These are phyloP conservation scores for Stenurella melanura DNA, from an alignment of 2,888 invertebrate species.

Conservation along the genomic window DNA sequence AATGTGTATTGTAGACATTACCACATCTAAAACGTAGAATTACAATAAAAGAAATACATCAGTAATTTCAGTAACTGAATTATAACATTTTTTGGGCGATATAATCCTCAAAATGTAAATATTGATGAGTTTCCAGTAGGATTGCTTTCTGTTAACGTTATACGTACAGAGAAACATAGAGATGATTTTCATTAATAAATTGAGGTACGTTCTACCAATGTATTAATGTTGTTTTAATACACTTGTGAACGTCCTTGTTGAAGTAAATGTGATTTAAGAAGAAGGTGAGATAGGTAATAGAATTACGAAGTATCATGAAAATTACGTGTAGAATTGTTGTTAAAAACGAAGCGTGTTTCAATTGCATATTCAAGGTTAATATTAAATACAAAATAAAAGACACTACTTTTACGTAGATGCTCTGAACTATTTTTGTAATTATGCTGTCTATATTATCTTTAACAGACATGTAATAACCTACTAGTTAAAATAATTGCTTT, in stretches of 20 bases:
- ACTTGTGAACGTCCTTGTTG: neutral
- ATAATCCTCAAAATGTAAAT: too few species aligned
- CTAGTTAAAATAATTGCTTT: too few species aligned
- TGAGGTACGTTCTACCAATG: neutral
- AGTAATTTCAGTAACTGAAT: too few species aligned
- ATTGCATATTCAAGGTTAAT: neutral
- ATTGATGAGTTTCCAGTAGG: neutral
- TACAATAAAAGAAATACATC: too few species aligned
- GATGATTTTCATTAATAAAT: neutral
- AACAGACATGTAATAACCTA: too few species aligned
- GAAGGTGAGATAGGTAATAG: neutral
- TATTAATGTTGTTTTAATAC: neutral
- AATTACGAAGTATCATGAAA: neutral
- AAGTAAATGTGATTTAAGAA: neutral
- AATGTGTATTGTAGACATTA: too few species aligned
- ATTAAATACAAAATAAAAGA: too few species aligned
- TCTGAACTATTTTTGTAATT: too few species aligned
- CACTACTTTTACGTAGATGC: too few species aligned
- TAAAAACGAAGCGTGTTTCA: neutral
- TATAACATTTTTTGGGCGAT: too few species aligned
- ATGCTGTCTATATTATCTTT: too few species aligned
- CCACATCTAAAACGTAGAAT: too few species aligned
- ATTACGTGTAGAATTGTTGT: neutral
- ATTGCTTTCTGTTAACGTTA: neutral
- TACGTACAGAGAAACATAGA: neutral